Conservation (phyloP, 30 jellyfish, hydroid and myxozoan species). For the Pseudorhiza aurosa region DNA sequence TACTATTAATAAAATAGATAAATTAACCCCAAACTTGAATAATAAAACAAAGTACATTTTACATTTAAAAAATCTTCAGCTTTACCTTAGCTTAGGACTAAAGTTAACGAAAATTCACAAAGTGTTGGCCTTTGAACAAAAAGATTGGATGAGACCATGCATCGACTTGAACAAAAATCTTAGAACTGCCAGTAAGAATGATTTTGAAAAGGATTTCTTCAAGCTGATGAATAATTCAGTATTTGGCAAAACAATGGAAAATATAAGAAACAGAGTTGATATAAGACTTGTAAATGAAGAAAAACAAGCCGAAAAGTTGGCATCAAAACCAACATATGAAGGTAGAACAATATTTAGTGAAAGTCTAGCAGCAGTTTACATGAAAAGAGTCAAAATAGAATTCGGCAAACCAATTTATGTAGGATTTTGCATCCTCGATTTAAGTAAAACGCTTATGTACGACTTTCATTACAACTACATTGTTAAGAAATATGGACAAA, state of each 20-base stretch:
- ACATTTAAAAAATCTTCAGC: slow-evolving; percentile 23
- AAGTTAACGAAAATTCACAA: slow-evolving; percentile 29
- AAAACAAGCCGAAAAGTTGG: too few relatives aligned
- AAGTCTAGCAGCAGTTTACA: slow-evolving; percentile 35
- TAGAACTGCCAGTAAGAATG: too few relatives aligned
- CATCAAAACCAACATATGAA: slow-evolving; percentile 26
- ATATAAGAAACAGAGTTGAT: slow-evolving; percentile 13
- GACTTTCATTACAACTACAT: slow-evolving; percentile 24
- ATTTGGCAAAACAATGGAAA: slow-evolving; percentile 65
- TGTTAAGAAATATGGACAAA: neutral
- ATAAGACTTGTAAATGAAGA: slow-evolving; percentile 7
- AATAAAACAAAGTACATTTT: too few relatives aligned
- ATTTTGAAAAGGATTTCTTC: too few relatives aligned
- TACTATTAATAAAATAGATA: too few relatives aligned
- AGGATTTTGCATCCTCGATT: slow-evolving; percentile 3
- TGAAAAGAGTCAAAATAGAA: too few relatives aligned
- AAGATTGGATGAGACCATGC: too few relatives aligned
- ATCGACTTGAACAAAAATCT: too few relatives aligned
- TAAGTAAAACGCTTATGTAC: slow-evolving; percentile 32
- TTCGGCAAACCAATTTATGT: neutral
- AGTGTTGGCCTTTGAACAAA: slow-evolving; percentile 38
- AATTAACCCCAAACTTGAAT: too few relatives aligned
- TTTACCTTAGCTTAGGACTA: slow-evolving; percentile 11
- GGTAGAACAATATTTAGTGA: slow-evolving; percentile 14
- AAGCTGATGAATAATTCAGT: slow-evolving; percentile 50